A percentile compares a stretch with the other conserved stretches of the same genome.
Conservation (phyloP, 2,888 invertebrate genomes). For the Amorpha juglandis region DNA sequence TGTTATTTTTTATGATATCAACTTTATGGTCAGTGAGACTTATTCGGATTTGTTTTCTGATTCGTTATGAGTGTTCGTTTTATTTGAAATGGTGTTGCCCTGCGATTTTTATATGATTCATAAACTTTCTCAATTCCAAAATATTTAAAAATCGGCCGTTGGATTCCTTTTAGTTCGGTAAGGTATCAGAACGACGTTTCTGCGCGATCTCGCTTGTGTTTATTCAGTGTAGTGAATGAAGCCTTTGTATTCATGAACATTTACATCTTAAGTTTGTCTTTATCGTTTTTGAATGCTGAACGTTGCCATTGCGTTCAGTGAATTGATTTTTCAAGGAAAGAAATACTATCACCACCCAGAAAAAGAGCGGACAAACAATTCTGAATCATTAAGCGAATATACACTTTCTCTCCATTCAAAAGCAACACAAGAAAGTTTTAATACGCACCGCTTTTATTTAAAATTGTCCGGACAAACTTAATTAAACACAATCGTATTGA, state of each 20-base stretch:
- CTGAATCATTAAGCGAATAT: neutral
- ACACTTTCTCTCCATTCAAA: constrained; percentile 7
- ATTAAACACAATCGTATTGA: constrained; percentile 18
- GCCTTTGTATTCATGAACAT: neutral
- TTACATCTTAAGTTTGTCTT: neutral
- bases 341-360: neutral
- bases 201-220: neutral
- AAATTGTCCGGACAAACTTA: constrained; percentile 22
- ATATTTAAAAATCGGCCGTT: too few species aligned
- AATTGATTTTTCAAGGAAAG: constrained; percentile 6
- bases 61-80: neutral
- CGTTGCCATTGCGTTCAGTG: neutral
- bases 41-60: constrained; percentile 1
- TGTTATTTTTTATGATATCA: neutral
- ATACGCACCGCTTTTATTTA: constrained; percentile 28
- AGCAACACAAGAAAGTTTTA: constrained; percentile 24
- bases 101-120: neutral
- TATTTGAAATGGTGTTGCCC: neutral
- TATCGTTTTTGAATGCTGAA: neutral
- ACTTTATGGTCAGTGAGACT: neutral
- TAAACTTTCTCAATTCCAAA: neutral
- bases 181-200: neutral
- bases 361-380: neutral
- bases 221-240: neutral
- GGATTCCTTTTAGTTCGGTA: neutral